Conservation (phyloP, 2,797 vertebrate species). For the Cyprinella venusta region DNA sequence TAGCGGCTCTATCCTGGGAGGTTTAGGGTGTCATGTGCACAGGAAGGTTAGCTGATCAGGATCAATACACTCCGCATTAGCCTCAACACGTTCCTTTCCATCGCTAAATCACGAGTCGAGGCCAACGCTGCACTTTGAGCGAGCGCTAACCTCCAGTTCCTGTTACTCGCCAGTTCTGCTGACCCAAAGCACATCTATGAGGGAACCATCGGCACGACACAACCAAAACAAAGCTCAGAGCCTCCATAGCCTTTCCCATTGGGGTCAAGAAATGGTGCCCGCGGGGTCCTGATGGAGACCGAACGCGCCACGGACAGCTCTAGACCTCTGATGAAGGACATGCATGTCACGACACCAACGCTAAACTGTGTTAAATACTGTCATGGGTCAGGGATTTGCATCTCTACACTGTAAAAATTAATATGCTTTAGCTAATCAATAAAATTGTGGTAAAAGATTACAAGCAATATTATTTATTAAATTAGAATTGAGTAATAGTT, state of each 20-base stretch:
- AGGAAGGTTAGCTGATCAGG: slow-evolving; percentile 60
- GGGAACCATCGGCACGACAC: slow-evolving; percentile 56
- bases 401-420: too few species aligned
- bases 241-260: slow-evolving; percentile 33
- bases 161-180: slow-evolving; percentile 30
- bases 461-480: too few species aligned
- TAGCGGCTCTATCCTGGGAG: slow-evolving; percentile 52
- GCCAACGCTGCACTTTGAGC: slow-evolving; percentile 63
- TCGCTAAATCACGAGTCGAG: slow-evolving; percentile 49
- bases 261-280: background rate
- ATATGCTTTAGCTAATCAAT: too few species aligned
- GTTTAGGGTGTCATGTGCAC: slow-evolving; percentile 60
- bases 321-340: background rate
- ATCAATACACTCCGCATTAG: slow-evolving; percentile 64
- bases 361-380: background rate
- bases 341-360: background rate
- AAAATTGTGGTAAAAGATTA: too few species aligned
- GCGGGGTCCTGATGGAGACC: background rate
- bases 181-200: slow-evolving; percentile 54
- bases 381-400: background rate
- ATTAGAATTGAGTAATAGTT: too few species aligned
- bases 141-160: slow-evolving; percentile 40
- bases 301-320: background rate
- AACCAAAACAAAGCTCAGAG: slow-evolving; percentile 63
- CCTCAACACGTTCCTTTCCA: slow-evolving; percentile 26